phyloP scores from a whole-genome alignment of 2,113 vertebrate species.

The Trematocara zebra region DNA sequence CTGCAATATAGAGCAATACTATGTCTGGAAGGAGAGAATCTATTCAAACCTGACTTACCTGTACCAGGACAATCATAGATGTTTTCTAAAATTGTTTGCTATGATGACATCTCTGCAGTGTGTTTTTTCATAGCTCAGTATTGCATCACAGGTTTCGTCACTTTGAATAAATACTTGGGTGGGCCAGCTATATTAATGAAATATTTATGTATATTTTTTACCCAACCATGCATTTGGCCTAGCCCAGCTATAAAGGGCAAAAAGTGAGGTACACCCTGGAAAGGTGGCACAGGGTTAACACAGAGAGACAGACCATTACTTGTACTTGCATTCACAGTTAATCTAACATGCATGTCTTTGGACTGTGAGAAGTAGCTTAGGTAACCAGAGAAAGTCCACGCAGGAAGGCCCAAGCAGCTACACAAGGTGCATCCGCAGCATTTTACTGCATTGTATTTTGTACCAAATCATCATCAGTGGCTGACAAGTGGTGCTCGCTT shows the following conservation, averaged over 20 bases:
- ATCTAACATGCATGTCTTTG: neutral
- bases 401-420: neutral
- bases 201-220: neutral
- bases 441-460: neutral
- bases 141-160: neutral
- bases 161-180: neutral
- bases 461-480: neutral
- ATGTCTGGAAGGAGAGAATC: neutral
- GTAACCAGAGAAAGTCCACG: neutral
- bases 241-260: neutral
- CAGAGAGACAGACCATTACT: neutral
- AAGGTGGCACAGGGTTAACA: neutral
- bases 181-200: neutral
- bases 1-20: neutral
- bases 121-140: neutral
- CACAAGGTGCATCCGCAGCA: neutral
- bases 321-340: neutral
- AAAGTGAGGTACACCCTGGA: neutral
- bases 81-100: neutral
- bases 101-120: neutral
- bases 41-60: neutral
- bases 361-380: neutral
- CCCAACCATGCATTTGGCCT: rapidly evolving
- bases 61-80: neutral
- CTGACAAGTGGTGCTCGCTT: neutral